phyloP scores from a whole-genome alignment of 2,797 vertebrate genomes.

The Cirrhinus mrigala region DNA sequence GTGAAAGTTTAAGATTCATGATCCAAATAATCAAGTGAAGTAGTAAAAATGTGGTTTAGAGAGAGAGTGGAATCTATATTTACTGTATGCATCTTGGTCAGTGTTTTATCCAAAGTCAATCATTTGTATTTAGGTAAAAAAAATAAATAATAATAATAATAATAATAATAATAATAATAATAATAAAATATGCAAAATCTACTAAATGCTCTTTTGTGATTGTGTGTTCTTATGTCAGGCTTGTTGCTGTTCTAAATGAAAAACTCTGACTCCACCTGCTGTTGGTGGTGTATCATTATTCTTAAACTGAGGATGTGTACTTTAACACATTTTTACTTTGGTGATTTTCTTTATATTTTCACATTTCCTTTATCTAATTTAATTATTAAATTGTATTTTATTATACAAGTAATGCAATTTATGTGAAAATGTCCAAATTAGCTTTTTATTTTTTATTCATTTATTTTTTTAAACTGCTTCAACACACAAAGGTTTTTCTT shows the following conservation, averaged over 20 bases:
- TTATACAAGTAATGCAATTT: neutral
- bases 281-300: neutral
- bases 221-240: neutral
- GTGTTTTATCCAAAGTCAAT: neutral
- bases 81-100: neutral
- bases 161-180: too few species aligned
- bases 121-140: neutral
- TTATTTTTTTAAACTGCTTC: neutral
- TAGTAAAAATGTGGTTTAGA: neutral
- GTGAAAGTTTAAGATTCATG: neutral
- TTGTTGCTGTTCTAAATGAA: neutral
- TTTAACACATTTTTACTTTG: too few species aligned
- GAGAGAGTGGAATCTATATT: neutral
- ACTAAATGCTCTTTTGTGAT: neutral
- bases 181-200: neutral
- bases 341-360: neutral
- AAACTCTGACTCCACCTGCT: constrained; percentile 32
- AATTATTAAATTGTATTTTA: neutral
- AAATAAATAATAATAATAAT: too few species aligned
- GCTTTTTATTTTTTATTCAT: neutral
- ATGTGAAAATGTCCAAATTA: neutral
- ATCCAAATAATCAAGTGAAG: neutral
- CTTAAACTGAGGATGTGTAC: neutral
- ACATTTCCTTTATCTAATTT: neutral
- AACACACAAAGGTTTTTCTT: neutral